phyloP scores from a whole-genome alignment of 2,113 vertebrate species.

The Platysternon megacephalum region DNA sequence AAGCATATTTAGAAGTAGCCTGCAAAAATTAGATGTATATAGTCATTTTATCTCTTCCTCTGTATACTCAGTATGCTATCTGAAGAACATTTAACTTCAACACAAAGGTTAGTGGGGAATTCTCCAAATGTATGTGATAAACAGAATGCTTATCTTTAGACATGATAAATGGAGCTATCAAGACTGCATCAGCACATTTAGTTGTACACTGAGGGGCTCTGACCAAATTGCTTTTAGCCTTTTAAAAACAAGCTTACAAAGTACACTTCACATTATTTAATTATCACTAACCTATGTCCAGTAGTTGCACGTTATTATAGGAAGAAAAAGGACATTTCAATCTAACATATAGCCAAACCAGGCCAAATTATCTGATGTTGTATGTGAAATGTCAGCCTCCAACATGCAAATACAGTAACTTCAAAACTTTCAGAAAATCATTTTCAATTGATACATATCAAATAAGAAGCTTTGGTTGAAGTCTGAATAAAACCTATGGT shows the following conservation, averaged over 20 bases:
- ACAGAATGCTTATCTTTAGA: not conserved
- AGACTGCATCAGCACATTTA: not conserved
- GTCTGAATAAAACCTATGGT: not conserved
- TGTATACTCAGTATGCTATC: not conserved
- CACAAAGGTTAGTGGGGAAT: not conserved
- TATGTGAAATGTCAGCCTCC: not conserved
- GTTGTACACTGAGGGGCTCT: not conserved
- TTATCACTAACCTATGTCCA: not conserved
- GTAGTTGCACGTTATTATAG: not conserved
- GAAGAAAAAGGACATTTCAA: not conserved
- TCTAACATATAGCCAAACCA: not conserved
- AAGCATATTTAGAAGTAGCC: not conserved
- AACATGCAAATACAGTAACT: not conserved
- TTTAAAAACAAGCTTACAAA: not conserved
- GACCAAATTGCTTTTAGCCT: not conserved
- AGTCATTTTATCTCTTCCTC: not conserved
- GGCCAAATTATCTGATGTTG: not conserved
- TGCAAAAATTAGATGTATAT: not conserved
- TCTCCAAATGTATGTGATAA: not conserved
- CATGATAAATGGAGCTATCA: not conserved
- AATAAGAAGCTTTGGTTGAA: not conserved
- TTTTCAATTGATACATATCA: not conserved
- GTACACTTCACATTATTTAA: not conserved
- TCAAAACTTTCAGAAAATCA: not conserved
- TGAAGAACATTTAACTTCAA: not conserved